Base-by-base conservation (phyloP, 2,113 vertebrate genomes). In the Anolis sagrei region DNA sequence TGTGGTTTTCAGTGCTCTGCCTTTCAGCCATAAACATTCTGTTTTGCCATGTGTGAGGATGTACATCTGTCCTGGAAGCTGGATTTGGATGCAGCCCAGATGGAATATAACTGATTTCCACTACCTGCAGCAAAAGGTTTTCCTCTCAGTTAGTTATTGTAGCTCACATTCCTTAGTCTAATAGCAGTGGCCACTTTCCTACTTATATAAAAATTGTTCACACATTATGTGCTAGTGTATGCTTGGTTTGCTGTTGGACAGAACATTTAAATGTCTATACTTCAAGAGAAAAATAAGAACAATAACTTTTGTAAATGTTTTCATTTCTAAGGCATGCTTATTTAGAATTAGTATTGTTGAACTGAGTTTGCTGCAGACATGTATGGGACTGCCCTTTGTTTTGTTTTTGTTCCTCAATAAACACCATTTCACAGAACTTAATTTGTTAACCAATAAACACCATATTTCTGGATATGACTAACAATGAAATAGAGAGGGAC, bases 401-500 rank as follows among this genome's bases (percentile, higher is more conserved):
- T 70, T 5, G 32, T 8, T 73, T 23, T 11, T 58, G 54, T 58
- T 18, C 4, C 72, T 18, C 1, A 36, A 44, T 81, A 23, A 82
- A 44, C 74, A 78, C 61, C 1, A 44, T 44, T 44, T 83, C 61
- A 76, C 29, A 74, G 64, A 14, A 77, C 14, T 61, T 66, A 76
- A 3, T 87, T 85, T 81, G 44, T 72, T n/a, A 77, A 48, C 44
- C 13, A 81, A 5, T 32, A 81, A 1, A n/a, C 23, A 36, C 44
- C 36, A 0, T 73, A 27, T 79, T 82, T 34, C 54, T 0, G 0
- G 73, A 68, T 51, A 72, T 8, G 48, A 61, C 39, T 7, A 13
- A 76, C 54, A 32, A 39, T 25, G 72, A 83, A 32, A 23, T 80
- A 62, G 25, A 74, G 21, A 87, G 61, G 61, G 76, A 81, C 48